Percentiles rank a stretch among this genome's conserved stretches.
These are phyloP conservation scores for Drosophila merina DNA, from an alignment of 2,888 invertebrate species.

Conservation along the genomic window DNA sequence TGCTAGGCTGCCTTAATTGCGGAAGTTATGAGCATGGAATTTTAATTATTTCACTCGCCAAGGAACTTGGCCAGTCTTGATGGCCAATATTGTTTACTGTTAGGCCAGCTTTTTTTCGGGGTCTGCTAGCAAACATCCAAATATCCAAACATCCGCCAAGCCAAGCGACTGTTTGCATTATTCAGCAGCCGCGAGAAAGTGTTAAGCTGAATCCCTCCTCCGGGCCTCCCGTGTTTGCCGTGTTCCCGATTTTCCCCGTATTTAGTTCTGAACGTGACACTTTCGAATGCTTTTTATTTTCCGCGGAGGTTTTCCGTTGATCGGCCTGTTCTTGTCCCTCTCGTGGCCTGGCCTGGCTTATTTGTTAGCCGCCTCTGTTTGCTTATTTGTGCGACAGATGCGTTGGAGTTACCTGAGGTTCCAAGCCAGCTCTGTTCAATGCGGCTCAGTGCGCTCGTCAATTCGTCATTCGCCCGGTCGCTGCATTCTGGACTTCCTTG, in stretches of 20 bases:
- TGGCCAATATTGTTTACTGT: slow-evolving; percentile 59
- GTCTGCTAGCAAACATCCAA: slow-evolving; percentile 14
- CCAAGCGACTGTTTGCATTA: slow-evolving; percentile 70
- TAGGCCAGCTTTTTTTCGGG: slow-evolving; percentile 45
- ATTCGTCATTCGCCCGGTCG: slow-evolving; percentile 57
- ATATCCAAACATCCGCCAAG: slow-evolving; percentile 65
- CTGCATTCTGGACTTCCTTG: slow-evolving; percentile 60
- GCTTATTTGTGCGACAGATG: slow-evolving; percentile 58
- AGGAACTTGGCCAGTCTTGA: slow-evolving; percentile 27
- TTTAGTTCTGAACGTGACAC: slow-evolving; percentile 80
- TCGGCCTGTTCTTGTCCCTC: slow-evolving; percentile 37
- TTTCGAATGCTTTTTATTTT: slow-evolving; percentile 73
- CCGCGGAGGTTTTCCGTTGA: slow-evolving; percentile 7
- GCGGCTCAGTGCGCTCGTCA: slow-evolving; percentile 52
- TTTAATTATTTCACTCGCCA: slow-evolving; percentile 73
- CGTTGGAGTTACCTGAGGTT: slow-evolving; percentile 62
- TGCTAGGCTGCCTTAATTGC: slow-evolving; percentile 73
- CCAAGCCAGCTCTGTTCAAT: slow-evolving; percentile 22
- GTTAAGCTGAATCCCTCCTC: slow-evolving; percentile 67
- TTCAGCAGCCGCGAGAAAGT: slow-evolving; percentile 71
- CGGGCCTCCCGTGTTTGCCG: slow-evolving; percentile 21
- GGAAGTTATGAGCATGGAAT: slow-evolving; percentile 79
- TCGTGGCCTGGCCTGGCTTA: slow-evolving; percentile 56
- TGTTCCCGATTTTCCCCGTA: slow-evolving; percentile 78
- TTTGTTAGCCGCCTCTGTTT: slow-evolving; percentile 63